Evolutionary conservation across 2,888 invertebrate species (phyloP), one percentile per base, ranked within the genome.

Genomic region (Caenorhabditis wallacei): DNA sequence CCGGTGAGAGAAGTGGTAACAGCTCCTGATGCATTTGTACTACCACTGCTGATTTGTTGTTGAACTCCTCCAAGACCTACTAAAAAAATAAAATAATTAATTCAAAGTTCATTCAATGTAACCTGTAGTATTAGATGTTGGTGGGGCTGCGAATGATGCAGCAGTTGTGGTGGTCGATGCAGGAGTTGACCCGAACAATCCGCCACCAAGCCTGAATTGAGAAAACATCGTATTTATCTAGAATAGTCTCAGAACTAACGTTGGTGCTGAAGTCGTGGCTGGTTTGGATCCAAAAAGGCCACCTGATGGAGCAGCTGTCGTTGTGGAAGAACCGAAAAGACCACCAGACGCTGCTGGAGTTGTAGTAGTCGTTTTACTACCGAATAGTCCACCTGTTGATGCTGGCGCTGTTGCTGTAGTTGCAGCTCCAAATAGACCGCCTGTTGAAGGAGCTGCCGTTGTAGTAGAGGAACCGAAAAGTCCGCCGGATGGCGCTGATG

Each of bases 1-100:
- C 56, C 56, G 2, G 56, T 59, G 0, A 72, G 51, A 3, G 66
- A 61, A 4, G 48, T 66, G 0, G 70, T 37, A 0, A 63, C 64
- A 7, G 64, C 13, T 46, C 75, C 79, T 0, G 72, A 37, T 3
- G 75, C 53, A 53, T 61, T 61, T 1, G 68, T 43, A 0, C 22
- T 51, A 4, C 48, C 30, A 20, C 22, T 43, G 7, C 16, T 68
- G 22, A 10, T 48, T 20, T 80, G 54, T 54, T 80, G 83, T 53
- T 80, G 80, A 1, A 69, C 48, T 22, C 83, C 83, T 8, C 83
- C 83, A 20, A 84, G 83, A n/a, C 83, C 83, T 22, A 84, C 80
- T 80, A 48, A 57, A 66, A 63, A 8, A 24, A 7, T 48, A 57
- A 26, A 56, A n/a, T n/a, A 56, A 24, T 26, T 24, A 26, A 56